Conservation (phyloP, 2,797 vertebrate species). For the Lithobates sylvaticus region DNA sequence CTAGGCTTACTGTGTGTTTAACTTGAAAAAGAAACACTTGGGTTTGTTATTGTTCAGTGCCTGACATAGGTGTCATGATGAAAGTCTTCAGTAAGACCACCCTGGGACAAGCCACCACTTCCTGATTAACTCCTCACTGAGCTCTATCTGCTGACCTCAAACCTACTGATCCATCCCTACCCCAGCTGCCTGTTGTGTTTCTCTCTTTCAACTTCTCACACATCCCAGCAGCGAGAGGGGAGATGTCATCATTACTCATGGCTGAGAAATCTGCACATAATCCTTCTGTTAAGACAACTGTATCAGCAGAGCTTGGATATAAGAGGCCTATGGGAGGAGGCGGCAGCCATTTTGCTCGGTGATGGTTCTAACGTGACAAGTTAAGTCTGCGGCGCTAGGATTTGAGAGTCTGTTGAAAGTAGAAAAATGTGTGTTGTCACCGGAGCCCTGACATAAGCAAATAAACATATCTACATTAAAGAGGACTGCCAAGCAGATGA, state of each 20-base stretch:
- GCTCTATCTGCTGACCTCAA: slow-evolving; percentile 47
- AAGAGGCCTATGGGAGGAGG: slow-evolving; percentile 63
- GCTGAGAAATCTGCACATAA: slow-evolving; percentile 51
- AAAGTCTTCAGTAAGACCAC: slow-evolving; percentile 56
- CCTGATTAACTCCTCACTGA: slow-evolving; percentile 33
- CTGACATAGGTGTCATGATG: slow-evolving; percentile 57
- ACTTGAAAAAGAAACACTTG: slow-evolving; percentile 37
- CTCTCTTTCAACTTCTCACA: slow-evolving; percentile 57
- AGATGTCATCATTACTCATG: slow-evolving; percentile 62
- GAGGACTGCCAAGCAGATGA: slow-evolving; percentile 60
- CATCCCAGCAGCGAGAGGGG: slow-evolving; percentile 61
- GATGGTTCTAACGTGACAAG: slow-evolving; percentile 67
- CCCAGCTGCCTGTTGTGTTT: slow-evolving; percentile 39
- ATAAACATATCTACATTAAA: slow-evolving; percentile 68
- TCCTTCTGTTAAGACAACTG: slow-evolving; percentile 53
- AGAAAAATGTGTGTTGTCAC: slow-evolving; percentile 63
- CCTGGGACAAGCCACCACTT: slow-evolving; percentile 28
- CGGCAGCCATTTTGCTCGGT: slow-evolving; percentile 65
- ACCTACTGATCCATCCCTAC: slow-evolving; percentile 27
- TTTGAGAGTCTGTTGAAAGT: slow-evolving; percentile 58
- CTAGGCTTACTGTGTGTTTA: slow-evolving; percentile 38
- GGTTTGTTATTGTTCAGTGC: slow-evolving; percentile 20
- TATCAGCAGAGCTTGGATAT: slow-evolving; percentile 66
- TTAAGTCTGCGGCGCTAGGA: slow-evolving; percentile 68
- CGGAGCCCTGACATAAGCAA: slow-evolving; percentile 67